These are phyloP conservation scores for Myodes glareolus DNA, from an alignment of 2,113 vertebrate genomes.

Conservation along the genomic window DNA sequence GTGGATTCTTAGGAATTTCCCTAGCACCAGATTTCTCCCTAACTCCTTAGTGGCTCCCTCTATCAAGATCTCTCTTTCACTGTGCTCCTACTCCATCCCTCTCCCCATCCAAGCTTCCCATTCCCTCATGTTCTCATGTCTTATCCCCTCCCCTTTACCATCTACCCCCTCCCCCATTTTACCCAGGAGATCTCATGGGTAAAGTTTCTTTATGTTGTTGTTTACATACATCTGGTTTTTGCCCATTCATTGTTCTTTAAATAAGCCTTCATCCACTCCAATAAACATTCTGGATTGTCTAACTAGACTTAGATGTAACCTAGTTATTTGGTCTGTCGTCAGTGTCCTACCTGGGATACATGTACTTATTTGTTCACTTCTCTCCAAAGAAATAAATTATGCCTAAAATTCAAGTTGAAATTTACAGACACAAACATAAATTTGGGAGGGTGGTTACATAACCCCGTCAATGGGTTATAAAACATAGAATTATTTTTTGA, in stretches of 20 bases:
- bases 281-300: too few species aligned
- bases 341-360: not conserved
- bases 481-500: not conserved
- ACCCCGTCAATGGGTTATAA: too few species aligned
- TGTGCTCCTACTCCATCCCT: too few species aligned
- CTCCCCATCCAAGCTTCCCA: too few species aligned
- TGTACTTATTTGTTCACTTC: not conserved
- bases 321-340: not conserved
- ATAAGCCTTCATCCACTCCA: not conserved
- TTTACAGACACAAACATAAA: too few species aligned
- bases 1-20: too few species aligned
- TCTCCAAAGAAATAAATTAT: not conserved
- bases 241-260: not conserved
- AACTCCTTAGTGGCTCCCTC: too few species aligned
- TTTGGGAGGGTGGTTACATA: not conserved
- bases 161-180: too few species aligned
- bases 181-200: not conserved
- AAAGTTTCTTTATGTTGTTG: not conserved
- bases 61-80: too few species aligned
- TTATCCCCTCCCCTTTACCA: too few species aligned
- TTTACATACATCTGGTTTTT: not conserved
- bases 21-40: too few species aligned
- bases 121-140: too few species aligned
- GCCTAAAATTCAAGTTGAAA: not conserved
- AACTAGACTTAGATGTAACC: not conserved